Percentiles rank a stretch among this genome's conserved stretches.
Evolutionary conservation across 2,797 vertebrate genomes (phyloP).

Genomic region (Gastrophryne carolinensis): DNA sequence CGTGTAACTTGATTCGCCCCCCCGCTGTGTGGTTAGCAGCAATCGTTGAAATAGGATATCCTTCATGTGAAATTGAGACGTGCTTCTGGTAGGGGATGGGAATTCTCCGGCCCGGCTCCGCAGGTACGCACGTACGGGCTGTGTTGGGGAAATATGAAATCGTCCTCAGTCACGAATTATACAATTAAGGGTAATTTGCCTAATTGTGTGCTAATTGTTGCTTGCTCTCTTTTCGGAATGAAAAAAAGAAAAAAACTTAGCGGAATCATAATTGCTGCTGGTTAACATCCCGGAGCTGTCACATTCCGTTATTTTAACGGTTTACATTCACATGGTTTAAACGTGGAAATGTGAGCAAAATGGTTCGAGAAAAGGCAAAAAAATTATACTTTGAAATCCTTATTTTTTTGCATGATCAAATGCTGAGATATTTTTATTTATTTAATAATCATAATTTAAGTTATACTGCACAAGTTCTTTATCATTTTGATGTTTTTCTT

Average conservation of each 20-base stretch:
- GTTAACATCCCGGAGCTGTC: conserved; percentile 58
- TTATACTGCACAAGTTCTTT: too few species aligned
- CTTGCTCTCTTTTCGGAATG: conserved; percentile 54
- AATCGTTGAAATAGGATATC: conserved; percentile 59
- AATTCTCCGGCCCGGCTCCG: conserved; percentile 63
- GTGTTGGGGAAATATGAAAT: conserved; percentile 69
- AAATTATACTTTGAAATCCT: too few species aligned
- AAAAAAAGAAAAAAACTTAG: conserved; percentile 64
- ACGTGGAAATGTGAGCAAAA: neutral
- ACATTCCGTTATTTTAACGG: neutral
- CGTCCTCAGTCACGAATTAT: conserved; percentile 70
- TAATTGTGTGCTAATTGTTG: conserved; percentile 70
- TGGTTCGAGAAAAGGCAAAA: neutral
- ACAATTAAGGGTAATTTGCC: conserved; percentile 71
- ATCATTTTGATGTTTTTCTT: too few species aligned
- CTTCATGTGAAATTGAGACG: conserved; percentile 60
- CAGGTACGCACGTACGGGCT: conserved; percentile 65
- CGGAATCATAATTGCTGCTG: conserved; percentile 60
- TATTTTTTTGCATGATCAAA: too few species aligned
- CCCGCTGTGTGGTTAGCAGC: conserved; percentile 63
- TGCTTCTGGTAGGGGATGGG: conserved; percentile 71
- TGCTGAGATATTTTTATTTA: too few species aligned
- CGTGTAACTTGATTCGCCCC: conserved; percentile 72
- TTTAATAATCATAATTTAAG: too few species aligned
- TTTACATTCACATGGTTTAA: neutral